Conservation (phyloP, 2,888 invertebrate species). For the Caradrina clavipalpis region DNA sequence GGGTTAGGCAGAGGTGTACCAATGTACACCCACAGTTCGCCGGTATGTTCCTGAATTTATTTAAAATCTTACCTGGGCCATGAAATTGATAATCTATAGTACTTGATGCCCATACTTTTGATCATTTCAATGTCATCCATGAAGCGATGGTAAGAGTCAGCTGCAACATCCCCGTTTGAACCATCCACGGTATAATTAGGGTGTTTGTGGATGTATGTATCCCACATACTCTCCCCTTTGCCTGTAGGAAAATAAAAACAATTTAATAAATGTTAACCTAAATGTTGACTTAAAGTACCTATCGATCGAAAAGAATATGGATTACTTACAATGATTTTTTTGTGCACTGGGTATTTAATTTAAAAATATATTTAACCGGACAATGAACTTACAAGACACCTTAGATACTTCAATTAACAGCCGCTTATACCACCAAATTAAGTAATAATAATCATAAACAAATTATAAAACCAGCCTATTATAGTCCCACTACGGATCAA, state of each 20-base stretch:
- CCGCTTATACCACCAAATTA: too few relatives aligned
- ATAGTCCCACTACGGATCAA: background rate
- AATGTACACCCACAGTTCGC: too few relatives aligned
- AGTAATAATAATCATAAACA: too few relatives aligned
- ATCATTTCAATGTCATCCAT: constrained; percentile 92
- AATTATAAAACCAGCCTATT: background rate
- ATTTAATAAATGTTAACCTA: too few relatives aligned
- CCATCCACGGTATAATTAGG: constrained; percentile 88
- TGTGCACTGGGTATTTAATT: too few relatives aligned
- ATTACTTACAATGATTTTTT: too few relatives aligned
- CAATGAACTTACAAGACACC: too few relatives aligned
- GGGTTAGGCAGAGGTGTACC: too few relatives aligned
- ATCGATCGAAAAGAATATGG: too few relatives aligned
- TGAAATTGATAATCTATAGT: constrained; percentile 93
- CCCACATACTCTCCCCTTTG: constrained; percentile 93
- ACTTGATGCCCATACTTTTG: constrained; percentile 90
- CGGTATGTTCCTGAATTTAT: background rate
- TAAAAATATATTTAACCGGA: background rate
- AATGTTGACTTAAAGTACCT: too few relatives aligned
- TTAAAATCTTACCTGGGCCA: constrained; percentile 91
- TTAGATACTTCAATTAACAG: too few relatives aligned
- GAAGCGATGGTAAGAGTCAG: constrained; percentile 93
- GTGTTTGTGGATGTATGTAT: constrained; percentile 88
- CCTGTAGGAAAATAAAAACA: constrained; percentile 77
- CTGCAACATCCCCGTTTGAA: constrained; percentile 92